Evolutionary conservation across 2,888 invertebrate genomes (phyloP), one percentile per base, ranked within the genome.

Genomic region (Pammene aurita): DNA sequence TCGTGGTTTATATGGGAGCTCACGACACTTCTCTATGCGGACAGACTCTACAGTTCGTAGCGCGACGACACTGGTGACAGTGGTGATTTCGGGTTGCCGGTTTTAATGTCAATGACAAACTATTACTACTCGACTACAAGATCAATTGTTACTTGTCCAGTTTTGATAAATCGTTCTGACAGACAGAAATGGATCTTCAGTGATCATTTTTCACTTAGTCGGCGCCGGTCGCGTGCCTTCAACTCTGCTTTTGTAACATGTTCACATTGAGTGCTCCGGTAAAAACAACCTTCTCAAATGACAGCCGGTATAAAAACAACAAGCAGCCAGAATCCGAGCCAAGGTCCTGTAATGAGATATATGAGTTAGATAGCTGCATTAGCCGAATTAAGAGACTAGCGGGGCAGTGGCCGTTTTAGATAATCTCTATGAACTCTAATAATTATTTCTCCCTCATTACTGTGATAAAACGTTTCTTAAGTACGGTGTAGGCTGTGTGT

Each of bases 261-360:
- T 91, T 91, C 87, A 84, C 92, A 92, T 92, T 92, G 90, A 91
- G 76, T 83, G 84, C 83, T 82, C 82, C 78, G 80, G 83, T 83
- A 71, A 70, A 72, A 74, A 84, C 87, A 92, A 89, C 92, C 92
- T 92, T 92, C 92, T 92, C 85, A 83, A 87, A 89, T 90, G 90
- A 91, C 92, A 91, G 90, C 84, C 81, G 80, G 85, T 81, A 87
- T 85, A 90, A 89, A 89, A 92, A 90, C 88, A 88, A 89, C 91
- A 84, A 86, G 87, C 89, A 86, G 85, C 82, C 83, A 89, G 90
- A 89, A 91, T 92, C 90, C 87, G 76, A 92, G 90, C 90, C 92
- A 92, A 92, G 92, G 92, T 89, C 84, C 85, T 82, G 89, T 87
- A 90, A 90, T 87, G 82, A 90, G 90, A 91, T 90, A 90, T 87